Conservation (phyloP, 2,888 invertebrate genomes). For the Listrodromus nycthemerus region DNA sequence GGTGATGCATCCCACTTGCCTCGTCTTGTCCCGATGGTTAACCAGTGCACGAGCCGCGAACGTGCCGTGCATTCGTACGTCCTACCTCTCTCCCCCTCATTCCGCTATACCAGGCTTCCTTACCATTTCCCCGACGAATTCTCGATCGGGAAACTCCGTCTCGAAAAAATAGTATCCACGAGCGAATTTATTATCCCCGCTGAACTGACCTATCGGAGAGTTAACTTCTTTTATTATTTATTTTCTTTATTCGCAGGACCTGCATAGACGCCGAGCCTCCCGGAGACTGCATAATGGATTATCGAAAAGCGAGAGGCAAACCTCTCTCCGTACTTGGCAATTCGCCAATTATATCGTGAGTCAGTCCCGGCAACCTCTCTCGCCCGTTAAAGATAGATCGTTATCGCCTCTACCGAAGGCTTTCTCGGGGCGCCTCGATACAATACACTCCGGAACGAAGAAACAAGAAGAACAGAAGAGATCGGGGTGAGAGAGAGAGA, state of each 20-base stretch:
- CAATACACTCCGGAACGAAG: slow-evolving; percentile 59
- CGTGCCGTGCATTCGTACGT: slow-evolving; percentile 36
- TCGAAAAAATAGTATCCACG: neutral
- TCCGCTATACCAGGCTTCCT: slow-evolving; percentile 49
- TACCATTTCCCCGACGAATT: slow-evolving; percentile 18
- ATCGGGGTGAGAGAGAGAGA: neutral
- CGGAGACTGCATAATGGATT: slow-evolving; percentile 16
- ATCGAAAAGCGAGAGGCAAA: slow-evolving; percentile 26
- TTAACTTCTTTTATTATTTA: slow-evolving; percentile 18
- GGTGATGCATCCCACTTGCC: slow-evolving; percentile 67
- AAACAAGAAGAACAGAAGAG: slow-evolving; percentile 37
- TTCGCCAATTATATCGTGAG: slow-evolving; percentile 73
- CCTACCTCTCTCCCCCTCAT: slow-evolving; percentile 13
- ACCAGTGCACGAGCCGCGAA: slow-evolving; percentile 59
- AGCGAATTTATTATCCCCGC: neutral
- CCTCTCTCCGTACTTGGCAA: slow-evolving; percentile 57
- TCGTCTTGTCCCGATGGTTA: slow-evolving; percentile 65
- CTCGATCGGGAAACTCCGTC: slow-evolving; percentile 18
- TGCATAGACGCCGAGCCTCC: slow-evolving; percentile 48
- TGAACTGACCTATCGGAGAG: slow-evolving; percentile 25
- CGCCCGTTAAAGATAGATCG: slow-evolving; percentile 67
- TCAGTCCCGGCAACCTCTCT: slow-evolving; percentile 68
- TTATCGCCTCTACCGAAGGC: slow-evolving; percentile 63
- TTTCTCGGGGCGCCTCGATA: slow-evolving; percentile 54
- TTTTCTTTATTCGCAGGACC: slow-evolving; percentile 25